phyloP scores from a whole-genome alignment of 2,113 vertebrate species.

The Antennarius striatus region DNA sequence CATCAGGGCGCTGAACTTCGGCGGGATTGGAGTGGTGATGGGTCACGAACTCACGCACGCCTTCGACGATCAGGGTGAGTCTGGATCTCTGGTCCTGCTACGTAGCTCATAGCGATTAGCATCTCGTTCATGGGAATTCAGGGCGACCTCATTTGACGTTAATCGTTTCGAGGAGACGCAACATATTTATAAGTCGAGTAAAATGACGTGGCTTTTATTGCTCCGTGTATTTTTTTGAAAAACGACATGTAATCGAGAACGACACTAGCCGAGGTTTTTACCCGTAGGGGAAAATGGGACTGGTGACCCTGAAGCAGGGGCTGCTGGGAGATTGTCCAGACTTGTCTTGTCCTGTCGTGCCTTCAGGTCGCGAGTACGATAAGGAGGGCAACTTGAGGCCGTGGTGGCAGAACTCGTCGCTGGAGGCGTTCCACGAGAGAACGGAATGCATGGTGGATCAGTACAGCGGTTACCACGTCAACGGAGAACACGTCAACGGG shows the following conservation, averaged over 20 bases:
- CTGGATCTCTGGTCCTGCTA: not conserved
- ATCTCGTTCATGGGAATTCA: too few relatives aligned
- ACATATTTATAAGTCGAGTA: too few relatives aligned
- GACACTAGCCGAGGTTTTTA: too few relatives aligned
- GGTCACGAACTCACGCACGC: conserved; percentile 97
- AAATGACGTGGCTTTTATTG: too few relatives aligned
- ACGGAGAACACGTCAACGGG: conserved; percentile 91
- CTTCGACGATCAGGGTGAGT: conserved; percentile 97
- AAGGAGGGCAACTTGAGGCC: conserved; percentile 93
- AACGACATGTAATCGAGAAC: too few relatives aligned
- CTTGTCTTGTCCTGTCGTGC: not conserved
- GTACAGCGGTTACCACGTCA: conserved; percentile 87
- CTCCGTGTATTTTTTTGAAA: too few relatives aligned
- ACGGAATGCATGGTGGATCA: conserved; percentile 94
- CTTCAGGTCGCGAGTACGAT: conserved; percentile 91
- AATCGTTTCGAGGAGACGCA: too few relatives aligned
- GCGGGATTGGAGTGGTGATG: conserved; percentile 98
- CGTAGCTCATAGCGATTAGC: too few relatives aligned
- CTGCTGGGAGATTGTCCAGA: not conserved
- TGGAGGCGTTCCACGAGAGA: conserved; percentile 90
- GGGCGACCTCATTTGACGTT: too few relatives aligned
- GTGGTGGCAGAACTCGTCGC: conserved; percentile 95
- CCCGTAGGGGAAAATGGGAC: not conserved
- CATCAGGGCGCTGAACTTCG: conserved; percentile 93
- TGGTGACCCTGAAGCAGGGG: too few relatives aligned